Evolutionary conservation across 2,888 invertebrate genomes (phyloP).

Genomic region (Dascillus cervinus): DNA sequence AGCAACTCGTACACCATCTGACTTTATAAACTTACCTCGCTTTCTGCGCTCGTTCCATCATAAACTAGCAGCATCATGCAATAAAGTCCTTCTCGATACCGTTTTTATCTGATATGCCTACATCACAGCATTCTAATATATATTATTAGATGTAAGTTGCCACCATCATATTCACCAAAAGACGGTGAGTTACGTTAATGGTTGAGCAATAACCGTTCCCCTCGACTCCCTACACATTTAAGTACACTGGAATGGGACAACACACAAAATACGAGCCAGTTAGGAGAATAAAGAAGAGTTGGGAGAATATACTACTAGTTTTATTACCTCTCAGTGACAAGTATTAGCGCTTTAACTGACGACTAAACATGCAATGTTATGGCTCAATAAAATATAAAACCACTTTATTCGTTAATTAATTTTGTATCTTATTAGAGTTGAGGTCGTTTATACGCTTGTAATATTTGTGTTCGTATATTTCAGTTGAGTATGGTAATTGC

Average conservation of each 20-base stretch:
- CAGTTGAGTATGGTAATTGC: not conserved
- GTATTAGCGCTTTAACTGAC: slow-evolving; percentile 40
- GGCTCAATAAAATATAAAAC: slow-evolving; percentile 36
- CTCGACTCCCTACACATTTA: slow-evolving; percentile 39
- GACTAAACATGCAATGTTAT: slow-evolving; percentile 34
- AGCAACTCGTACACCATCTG: no score
- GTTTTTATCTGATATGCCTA: no score
- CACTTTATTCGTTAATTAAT: slow-evolving; percentile 42
- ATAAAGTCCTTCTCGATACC: no score
- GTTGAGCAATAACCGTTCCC: slow-evolving; percentile 35
- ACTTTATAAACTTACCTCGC: no score
- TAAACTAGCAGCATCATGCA: no score
- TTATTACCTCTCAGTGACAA: slow-evolving; percentile 38
- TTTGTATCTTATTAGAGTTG: slow-evolving; percentile 34
- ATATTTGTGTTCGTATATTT: not conserved
- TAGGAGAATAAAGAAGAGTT: slow-evolving; percentile 41
- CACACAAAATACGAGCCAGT: slow-evolving; percentile 41
- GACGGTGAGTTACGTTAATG: slow-evolving; percentile 44
- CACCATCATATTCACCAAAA: slow-evolving; percentile 28
- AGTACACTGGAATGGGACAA: slow-evolving; percentile 40
- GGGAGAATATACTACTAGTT: slow-evolving; percentile 38
- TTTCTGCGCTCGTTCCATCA: no score
- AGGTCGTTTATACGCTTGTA: slow-evolving; percentile 5
- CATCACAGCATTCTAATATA: slow-evolving; percentile 21
- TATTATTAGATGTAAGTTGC: slow-evolving; percentile 24